These are phyloP conservation scores for Phocoena sinus DNA, from an alignment of 2,113 vertebrate species.

Conservation along the genomic window DNA sequence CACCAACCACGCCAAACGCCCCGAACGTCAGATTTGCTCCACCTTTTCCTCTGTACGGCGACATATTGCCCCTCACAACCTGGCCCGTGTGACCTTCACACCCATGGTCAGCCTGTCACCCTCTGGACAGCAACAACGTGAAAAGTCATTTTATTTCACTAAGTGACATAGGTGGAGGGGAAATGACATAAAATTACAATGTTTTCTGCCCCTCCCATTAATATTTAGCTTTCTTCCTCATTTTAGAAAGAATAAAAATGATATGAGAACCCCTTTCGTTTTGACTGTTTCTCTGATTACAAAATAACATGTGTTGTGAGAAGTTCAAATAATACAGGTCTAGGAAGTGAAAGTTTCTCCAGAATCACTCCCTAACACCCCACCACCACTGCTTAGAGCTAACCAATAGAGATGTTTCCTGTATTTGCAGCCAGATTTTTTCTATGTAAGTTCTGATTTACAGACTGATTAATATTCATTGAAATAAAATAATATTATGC, in stretches of 20 bases:
- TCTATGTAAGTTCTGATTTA: not conserved
- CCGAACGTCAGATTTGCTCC: not conserved
- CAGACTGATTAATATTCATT: not conserved
- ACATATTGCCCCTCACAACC: not conserved
- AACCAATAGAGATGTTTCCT: not conserved
- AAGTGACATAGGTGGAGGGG: not conserved
- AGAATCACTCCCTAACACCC: not conserved
- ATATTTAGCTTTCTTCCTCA: not conserved
- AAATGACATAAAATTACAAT: not conserved
- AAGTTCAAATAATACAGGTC: not conserved
- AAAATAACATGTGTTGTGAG: not conserved
- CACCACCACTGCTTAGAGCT: not conserved
- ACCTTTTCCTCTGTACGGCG: not conserved
- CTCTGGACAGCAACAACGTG: not conserved
- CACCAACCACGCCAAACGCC: accelerated
- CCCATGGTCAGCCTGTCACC: not conserved
- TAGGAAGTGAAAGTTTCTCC: not conserved
- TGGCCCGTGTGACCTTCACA: not conserved
- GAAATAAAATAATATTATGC: not conserved
- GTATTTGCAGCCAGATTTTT: not conserved
- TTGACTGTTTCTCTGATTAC: not conserved
- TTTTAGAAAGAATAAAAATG: not conserved
- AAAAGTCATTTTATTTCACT: not conserved
- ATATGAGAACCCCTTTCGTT: not conserved
- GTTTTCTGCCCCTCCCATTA: not conserved